Percentiles rank a stretch among this genome's conserved stretches.
These are phyloP conservation scores for Atherinosoma microstoma DNA, from an alignment of 2,797 vertebrate genomes.

Conservation along the genomic window DNA sequence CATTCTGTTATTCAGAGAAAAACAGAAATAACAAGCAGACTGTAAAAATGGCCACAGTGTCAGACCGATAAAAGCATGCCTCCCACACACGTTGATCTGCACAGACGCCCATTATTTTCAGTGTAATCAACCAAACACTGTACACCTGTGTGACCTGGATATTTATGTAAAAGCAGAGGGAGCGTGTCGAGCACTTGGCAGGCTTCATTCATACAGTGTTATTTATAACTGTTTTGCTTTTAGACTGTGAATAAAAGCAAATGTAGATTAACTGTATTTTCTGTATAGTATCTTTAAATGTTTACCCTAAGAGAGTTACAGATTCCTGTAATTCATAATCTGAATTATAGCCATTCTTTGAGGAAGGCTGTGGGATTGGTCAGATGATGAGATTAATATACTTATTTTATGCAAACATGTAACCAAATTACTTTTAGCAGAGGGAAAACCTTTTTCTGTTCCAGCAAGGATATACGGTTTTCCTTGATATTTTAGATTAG, in stretches of 20 bases:
- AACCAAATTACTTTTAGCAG: not conserved
- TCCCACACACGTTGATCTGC: not conserved
- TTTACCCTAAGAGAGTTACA: not conserved
- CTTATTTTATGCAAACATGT: no score
- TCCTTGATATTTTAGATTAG: not conserved
- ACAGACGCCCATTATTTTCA: not conserved
- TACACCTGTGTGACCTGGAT: not conserved
- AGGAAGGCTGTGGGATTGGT: no score
- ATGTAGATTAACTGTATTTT: not conserved
- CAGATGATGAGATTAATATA: not conserved
- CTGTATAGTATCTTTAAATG: no score
- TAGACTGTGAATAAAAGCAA: not conserved
- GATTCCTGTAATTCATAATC: no score
- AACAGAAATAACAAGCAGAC: not conserved
- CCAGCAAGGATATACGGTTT: constrained; percentile 3
- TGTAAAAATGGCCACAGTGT: not conserved
- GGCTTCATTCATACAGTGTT: not conserved
- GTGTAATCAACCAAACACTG: not conserved
- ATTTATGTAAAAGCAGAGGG: no score
- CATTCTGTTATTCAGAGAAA: not conserved
- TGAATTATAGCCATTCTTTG: not conserved
- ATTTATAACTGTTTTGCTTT: not conserved
- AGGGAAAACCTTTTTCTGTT: not conserved
- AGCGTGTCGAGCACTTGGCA: not conserved
- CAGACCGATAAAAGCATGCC: not conserved